Evolutionary conservation across 1,140 invertebrate genomes (phyloP).

Genomic region (Penaeus vannamei): DNA sequence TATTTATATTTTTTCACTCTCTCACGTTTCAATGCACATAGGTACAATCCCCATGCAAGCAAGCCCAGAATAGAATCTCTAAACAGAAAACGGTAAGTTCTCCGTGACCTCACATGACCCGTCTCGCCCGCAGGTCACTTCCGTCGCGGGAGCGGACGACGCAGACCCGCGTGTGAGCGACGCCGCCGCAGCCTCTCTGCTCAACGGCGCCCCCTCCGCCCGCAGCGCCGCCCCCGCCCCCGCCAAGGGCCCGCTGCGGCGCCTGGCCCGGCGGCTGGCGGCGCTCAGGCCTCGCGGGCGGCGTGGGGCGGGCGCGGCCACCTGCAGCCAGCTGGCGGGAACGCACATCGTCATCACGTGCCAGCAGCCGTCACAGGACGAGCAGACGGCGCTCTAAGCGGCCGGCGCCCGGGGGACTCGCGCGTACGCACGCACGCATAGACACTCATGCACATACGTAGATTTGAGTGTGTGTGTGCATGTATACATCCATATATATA

Average conservation of each 20-base stretch:
- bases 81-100: no score
- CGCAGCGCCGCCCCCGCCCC: not conserved
- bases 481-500: not conserved
- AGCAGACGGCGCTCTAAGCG: constrained; percentile 52
- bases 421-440: not conserved
- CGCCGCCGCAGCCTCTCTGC: constrained; percentile 35
- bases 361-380: constrained; percentile 52
- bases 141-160: not conserved
- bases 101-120: not conserved
- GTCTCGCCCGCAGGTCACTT: not conserved
- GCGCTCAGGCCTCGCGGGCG: not conserved
- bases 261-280: not conserved
- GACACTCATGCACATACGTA: not conserved
- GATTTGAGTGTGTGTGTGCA: not conserved
- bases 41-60: no score
- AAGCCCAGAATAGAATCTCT: no score
- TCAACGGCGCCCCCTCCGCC: constrained; percentile 33
- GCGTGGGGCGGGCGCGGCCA: not conserved
- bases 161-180: not conserved
- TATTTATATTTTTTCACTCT: no score
- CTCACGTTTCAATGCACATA: no score
- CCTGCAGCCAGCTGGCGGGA: constrained; percentile 43
- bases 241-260: not conserved
- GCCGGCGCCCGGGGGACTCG: not conserved
- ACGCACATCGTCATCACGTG: constrained; percentile 58